phyloP scores from a whole-genome alignment of 2,888 invertebrate species.

The Geotrupes spiniger region DNA sequence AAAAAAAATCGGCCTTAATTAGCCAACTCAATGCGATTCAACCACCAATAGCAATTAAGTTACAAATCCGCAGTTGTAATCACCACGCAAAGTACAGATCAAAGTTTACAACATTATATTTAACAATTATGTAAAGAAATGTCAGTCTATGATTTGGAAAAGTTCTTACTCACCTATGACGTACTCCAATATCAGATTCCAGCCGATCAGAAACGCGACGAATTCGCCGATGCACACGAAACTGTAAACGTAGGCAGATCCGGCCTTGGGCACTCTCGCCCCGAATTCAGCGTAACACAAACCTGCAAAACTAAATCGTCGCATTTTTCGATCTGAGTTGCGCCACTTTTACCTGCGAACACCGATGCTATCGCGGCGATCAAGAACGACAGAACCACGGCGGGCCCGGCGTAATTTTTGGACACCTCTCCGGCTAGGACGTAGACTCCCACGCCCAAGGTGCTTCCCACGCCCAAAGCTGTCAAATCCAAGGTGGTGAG shows the following conservation, averaged over 20 bases:
- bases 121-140: too few relatives aligned
- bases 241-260: slow-evolving; percentile 91
- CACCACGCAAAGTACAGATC: too few relatives aligned
- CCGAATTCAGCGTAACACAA: slow-evolving; percentile 92
- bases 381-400: slow-evolving; percentile 82
- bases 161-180: slow-evolving; percentile 76
- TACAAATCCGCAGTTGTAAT: too few relatives aligned
- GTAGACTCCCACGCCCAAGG: slow-evolving; percentile 88
- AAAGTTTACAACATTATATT: too few relatives aligned
- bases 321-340: not conserved
- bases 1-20: too few relatives aligned
- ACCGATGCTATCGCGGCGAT: slow-evolving; percentile 88
- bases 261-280: slow-evolving; percentile 83
- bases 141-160: too few relatives aligned
- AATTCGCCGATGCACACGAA: slow-evolving; percentile 92
- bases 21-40: too few relatives aligned
- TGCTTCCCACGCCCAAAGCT: slow-evolving; percentile 77
- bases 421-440: slow-evolving; percentile 85
- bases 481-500: slow-evolving; percentile 80
- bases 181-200: slow-evolving; percentile 90
- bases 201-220: slow-evolving; percentile 87
- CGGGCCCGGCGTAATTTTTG: slow-evolving; percentile 78
- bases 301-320: slow-evolving; percentile 50
- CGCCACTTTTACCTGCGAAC: slow-evolving; percentile 68
- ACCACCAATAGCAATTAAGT: too few relatives aligned